phyloP scores from a whole-genome alignment of 1,140 invertebrate genomes.

The Apis laboriosa region DNA sequence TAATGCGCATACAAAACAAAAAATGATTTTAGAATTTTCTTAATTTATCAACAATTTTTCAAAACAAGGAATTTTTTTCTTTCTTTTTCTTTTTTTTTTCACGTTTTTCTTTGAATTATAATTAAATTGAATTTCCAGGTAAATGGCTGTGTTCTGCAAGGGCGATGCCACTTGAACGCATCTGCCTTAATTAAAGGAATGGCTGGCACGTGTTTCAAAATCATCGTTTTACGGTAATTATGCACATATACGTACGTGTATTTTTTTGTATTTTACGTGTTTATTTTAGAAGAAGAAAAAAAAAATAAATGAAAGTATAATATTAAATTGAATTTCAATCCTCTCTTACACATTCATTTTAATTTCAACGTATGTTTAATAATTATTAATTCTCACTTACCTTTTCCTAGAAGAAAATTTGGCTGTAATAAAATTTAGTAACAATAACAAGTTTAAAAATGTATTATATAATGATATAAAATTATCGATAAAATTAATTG shows the following conservation, averaged over 20 bases:
- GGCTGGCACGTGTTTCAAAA: conserved; percentile 90
- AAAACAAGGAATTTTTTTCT: too few species aligned
- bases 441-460: not conserved
- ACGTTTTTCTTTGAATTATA: too few species aligned
- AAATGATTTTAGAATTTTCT: too few species aligned
- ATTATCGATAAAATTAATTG: not conserved
- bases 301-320: too few species aligned
- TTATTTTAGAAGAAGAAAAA: not conserved
- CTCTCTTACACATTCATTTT: too few species aligned
- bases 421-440: too few species aligned
- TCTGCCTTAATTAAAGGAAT: conserved; percentile 97
- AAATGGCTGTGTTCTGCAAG: conserved; percentile 96
- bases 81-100: not conserved
- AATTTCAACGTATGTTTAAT: too few species aligned
- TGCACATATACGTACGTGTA: not conserved
- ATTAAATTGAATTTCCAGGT: conserved; percentile 82
- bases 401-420: too few species aligned
- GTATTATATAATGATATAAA: not conserved
- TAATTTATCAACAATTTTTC: too few species aligned
- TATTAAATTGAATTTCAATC: too few species aligned
- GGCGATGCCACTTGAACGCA: conserved; percentile 96
- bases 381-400: too few species aligned
- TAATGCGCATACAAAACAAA: too few species aligned
- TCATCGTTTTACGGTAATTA: conserved; percentile 91
- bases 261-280: not conserved